A percentile compares a stretch with the other conserved stretches of the same genome.
phyloP scores from a whole-genome alignment of 2,888 invertebrate species.

The Clitarchus hookeri region DNA sequence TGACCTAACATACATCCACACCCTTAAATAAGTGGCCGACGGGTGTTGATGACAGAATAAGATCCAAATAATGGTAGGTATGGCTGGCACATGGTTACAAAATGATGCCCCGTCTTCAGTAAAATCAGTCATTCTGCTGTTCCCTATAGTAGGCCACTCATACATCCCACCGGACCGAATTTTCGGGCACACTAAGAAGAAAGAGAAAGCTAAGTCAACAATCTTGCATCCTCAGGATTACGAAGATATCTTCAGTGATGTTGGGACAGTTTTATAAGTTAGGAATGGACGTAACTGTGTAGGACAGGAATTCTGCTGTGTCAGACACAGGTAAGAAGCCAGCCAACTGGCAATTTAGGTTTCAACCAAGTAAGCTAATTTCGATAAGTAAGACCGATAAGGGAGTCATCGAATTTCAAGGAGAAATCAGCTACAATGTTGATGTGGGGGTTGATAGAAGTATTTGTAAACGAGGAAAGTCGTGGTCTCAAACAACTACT shows the following conservation, averaged over 20 bases:
- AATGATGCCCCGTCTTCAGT: neutral
- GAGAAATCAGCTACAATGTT: too few relatives aligned
- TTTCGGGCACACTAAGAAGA: neutral
- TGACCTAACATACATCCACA: neutral
- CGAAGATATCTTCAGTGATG: neutral
- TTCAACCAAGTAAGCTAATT: neutral
- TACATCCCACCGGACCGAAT: conserved; percentile 4
- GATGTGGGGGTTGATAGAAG: too few relatives aligned
- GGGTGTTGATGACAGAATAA: neutral
- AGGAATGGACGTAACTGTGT: neutral
- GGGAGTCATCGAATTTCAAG: too few relatives aligned
- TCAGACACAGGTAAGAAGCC: neutral
- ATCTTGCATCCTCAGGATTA: conserved; percentile 17
- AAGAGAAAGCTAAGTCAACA: neutral
- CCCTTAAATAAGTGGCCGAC: neutral
- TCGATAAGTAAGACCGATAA: too few relatives aligned
- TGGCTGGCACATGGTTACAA: neutral
- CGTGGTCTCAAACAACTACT: too few relatives aligned
- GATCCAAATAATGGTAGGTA: neutral
- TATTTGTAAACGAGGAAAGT: too few relatives aligned
- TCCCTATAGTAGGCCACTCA: neutral
- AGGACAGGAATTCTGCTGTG: neutral
- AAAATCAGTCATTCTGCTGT: neutral
- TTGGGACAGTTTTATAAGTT: neutral
- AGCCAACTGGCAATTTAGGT: neutral